Evolutionary conservation across 37 sponge, comb jelly and placozoan genomes (phyloP).

Genomic region (Hexactinellida sp.): DNA sequence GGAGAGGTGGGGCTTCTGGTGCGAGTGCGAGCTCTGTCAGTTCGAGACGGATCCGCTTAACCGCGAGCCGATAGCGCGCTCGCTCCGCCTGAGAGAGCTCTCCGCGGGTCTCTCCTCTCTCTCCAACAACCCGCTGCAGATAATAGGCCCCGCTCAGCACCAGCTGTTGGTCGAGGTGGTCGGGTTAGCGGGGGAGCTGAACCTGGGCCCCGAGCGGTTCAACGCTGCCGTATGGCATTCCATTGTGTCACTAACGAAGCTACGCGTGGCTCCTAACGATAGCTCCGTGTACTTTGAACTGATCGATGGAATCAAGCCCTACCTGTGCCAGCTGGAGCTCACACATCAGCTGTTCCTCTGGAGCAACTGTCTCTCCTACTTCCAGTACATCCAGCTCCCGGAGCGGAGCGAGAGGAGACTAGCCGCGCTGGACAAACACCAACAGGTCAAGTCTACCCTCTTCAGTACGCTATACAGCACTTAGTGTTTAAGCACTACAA

Average conservation of each 20-base stretch:
- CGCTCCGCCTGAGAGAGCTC: not conserved
- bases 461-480: too few species aligned
- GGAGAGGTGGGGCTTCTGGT: not conserved
- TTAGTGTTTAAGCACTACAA: too few species aligned
- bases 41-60: not conserved
- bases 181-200: not conserved
- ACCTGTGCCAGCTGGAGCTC: not conserved
- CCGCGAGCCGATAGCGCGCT: not conserved
- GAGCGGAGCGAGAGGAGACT: not conserved
- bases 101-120: not conserved
- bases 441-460: not conserved
- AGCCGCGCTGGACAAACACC: not conserved
- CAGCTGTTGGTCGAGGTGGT: not conserved
- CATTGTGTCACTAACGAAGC: not conserved
- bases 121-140: not conserved
- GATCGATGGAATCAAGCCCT: not conserved
- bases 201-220: not conserved
- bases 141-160: not conserved
- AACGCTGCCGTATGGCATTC: not conserved
- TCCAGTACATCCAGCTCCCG: not conserved
- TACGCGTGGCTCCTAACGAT: not conserved
- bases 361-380: not conserved
- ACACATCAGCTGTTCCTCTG: not conserved
- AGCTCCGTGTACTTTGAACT: not conserved
- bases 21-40: not conserved